Evolutionary conservation across 2,888 invertebrate genomes (phyloP).

Genomic region (Drosophila neutralis): DNA sequence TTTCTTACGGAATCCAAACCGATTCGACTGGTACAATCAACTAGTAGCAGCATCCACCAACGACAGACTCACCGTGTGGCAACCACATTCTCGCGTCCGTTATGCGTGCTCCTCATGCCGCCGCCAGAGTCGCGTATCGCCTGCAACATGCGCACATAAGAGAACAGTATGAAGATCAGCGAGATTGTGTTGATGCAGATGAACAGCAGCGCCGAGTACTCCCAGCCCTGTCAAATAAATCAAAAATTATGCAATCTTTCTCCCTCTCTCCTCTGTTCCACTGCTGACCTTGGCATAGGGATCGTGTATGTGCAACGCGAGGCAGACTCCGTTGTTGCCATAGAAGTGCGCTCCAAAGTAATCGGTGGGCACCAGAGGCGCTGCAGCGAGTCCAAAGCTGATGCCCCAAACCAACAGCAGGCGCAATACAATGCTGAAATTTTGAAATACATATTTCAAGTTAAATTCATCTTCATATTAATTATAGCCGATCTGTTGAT

Average conservation of each 20-base stretch:
- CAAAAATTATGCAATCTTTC: conserved; percentile 18
- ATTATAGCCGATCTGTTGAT: neutral
- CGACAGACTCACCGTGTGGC: conserved; percentile 85
- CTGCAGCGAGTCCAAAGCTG: conserved; percentile 85
- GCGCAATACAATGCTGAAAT: conserved; percentile 85
- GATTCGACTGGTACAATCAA: neutral
- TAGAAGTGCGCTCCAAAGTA: conserved; percentile 87
- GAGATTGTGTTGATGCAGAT: conserved; percentile 86
- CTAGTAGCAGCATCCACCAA: neutral
- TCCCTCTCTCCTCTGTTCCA: too few species aligned
- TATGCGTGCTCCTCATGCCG: conserved; percentile 87
- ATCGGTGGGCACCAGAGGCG: conserved; percentile 85
- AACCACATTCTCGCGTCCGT: conserved; percentile 86
- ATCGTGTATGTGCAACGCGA: conserved; percentile 87
- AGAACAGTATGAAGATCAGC: conserved; percentile 86
- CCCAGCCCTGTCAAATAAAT: conserved; percentile 85
- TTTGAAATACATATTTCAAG: neutral
- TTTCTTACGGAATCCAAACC: neutral
- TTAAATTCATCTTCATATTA: neutral
- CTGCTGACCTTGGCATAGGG: conserved; percentile 86
- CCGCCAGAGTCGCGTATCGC: conserved; percentile 87
- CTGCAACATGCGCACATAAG: conserved; percentile 87
- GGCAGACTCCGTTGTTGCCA: conserved; percentile 87
- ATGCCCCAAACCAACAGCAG: conserved; percentile 86
- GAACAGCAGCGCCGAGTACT: conserved; percentile 87